Base-by-base conservation (phyloP, 2,888 invertebrate species). In the Gibbula magus region DNA sequence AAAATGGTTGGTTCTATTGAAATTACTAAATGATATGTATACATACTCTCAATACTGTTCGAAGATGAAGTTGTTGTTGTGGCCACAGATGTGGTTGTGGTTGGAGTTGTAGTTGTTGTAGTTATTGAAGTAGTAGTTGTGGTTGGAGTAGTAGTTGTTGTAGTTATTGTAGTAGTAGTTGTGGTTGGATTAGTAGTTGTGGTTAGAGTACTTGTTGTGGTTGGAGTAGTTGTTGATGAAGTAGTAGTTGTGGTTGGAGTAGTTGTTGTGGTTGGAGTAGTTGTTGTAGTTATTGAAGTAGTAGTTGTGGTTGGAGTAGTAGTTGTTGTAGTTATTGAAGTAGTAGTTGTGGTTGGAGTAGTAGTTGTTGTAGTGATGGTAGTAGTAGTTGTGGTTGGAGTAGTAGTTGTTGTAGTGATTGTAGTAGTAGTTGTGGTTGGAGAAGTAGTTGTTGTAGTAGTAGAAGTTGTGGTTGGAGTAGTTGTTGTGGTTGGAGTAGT, bases 111-210 rank as follows among this genome's bases (percentile, higher is more conserved):
- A 35, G 35, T 35, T 3, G 35, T 35, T 5, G 35, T 35, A 35
- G 35, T 35, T 35, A 7, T 22, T 5, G 77, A 67, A 45, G 78
- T 78, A 45, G 78, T 78, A 67, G 78, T 70, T 45, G 78, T 78
- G 67, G 67, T 70, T 54, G 76, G 53, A 76, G 76, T 53, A 54
- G 76, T 76, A 76, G 76, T 76, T 32, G 76, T 78, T 67, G 78
- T 78, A 78, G 78, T 78, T 67, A 67, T 70, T 45, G 78, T 66
- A 67, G 78, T 66, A 78, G 67, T 53, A 67, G 51, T 22, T 67
- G 67, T 70, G 45, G 51, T 25, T 67, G 45, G 35, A 67, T 66
- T 67, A 78, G 78, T 78, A 45, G 78, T 78, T 67, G 67, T 78
- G 22, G 67, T 78, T 45, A 45, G 35, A 45, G 67, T 78, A 67